A percentile compares a stretch with the other conserved stretches of the same genome.
These are phyloP conservation scores for Cyprinella venusta DNA, from an alignment of 2,797 vertebrate genomes.

Conservation along the genomic window DNA sequence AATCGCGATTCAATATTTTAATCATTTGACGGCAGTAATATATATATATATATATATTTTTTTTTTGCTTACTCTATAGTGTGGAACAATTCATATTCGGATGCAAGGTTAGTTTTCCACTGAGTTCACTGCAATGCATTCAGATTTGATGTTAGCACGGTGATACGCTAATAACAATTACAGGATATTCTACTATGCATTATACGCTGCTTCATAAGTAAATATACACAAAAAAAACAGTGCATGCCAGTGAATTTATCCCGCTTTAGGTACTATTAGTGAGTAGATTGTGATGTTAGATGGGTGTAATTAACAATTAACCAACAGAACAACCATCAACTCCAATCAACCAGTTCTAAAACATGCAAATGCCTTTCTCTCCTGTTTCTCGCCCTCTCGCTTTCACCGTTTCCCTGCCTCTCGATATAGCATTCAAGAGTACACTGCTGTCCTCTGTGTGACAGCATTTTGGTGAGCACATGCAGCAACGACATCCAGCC, in stretches of 20 bases:
- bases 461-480: constrained; percentile 13
- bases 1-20: too few species aligned
- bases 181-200: neutral
- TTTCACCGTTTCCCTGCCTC: neutral
- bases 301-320: constrained; percentile 6
- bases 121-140: neutral
- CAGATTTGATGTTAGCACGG: neutral
- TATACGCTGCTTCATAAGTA: neutral
- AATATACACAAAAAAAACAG: neutral
- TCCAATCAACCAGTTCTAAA: neutral
- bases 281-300: constrained; percentile 21
- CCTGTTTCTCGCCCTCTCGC: neutral
- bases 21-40: too few species aligned
- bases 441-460: constrained; percentile 3
- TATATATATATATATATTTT: too few species aligned
- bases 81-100: neutral
- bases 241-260: neutral
- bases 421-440: neutral
- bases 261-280: neutral
- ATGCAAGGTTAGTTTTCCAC: neutral
- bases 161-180: neutral
- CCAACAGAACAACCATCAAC: neutral
- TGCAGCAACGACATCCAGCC: neutral
- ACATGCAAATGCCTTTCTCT: constrained; percentile 17
- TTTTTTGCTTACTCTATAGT: neutral